Conservation (phyloP, 1,140 invertebrate species). For the Lepidurus apus region DNA sequence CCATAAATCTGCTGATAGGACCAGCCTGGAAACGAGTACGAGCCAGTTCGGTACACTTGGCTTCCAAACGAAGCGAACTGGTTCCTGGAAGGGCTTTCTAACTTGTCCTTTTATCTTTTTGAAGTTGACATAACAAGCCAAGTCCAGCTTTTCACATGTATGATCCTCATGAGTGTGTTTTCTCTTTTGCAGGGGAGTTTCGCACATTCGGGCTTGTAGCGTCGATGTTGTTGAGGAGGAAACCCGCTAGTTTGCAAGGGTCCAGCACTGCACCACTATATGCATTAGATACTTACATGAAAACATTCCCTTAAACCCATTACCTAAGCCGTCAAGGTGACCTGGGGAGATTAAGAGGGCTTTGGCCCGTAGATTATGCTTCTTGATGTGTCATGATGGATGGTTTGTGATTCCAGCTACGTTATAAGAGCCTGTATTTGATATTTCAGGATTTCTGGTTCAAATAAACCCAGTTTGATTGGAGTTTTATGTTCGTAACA, state of each 20-base stretch:
- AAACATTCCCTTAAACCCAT: slow-evolving; percentile 8
- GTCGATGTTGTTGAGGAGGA: not conserved
- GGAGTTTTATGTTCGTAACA: not conserved
- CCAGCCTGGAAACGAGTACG: not conserved
- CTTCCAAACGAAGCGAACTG: not conserved
- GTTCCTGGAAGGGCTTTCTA: not conserved
- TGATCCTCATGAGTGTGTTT: not conserved
- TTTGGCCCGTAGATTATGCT: not conserved
- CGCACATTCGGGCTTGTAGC: not conserved
- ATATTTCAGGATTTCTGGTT: not conserved
- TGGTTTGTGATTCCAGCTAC: too few relatives aligned
- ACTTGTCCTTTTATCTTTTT: too few relatives aligned
- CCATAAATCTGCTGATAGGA: slow-evolving; percentile 13
- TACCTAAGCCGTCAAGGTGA: not conserved
- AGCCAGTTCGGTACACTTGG: not conserved
- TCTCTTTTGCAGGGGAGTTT: slow-evolving; percentile 6
- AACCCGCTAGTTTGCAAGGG: not conserved
- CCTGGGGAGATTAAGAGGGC: not conserved
- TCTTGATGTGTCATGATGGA: not conserved
- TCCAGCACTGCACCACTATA: not conserved
- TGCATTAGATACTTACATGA: not conserved
- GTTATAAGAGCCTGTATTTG: not conserved
- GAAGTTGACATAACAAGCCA: not conserved
- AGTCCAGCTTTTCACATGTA: not conserved
- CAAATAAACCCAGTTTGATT: not conserved